Evolutionary conservation across 37 sponge, comb jelly and placozoan species (phyloP).

Genomic region (Haliclona indistincta): DNA sequence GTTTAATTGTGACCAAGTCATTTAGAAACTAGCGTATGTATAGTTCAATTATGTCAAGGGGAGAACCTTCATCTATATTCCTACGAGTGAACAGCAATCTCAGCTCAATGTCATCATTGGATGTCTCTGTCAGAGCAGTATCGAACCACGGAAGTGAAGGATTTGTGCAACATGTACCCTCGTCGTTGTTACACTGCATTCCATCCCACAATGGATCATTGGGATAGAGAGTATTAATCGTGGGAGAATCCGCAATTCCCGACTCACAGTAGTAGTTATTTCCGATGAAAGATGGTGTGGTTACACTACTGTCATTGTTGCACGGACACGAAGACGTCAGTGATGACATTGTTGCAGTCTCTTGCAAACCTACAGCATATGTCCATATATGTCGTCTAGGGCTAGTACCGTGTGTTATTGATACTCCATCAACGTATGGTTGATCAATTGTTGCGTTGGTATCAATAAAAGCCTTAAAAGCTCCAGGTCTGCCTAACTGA

Average conservation of each 20-base stretch:
- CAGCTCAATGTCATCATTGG: no score
- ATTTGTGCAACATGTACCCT: not conserved
- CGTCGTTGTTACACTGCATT: constrained; percentile 1
- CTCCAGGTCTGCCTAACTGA: not conserved
- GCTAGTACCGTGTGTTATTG: not conserved
- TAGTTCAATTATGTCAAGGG: no score
- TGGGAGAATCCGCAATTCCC: not conserved
- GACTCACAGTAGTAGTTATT: constrained; percentile 36
- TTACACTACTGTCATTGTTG: not conserved
- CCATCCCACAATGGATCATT: constrained; percentile 32
- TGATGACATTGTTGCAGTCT: not conserved
- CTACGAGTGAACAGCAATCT: no score
- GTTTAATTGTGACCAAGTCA: no score
- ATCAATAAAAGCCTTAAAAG: not conserved
- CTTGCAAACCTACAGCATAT: not conserved
- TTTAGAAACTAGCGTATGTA: no score
- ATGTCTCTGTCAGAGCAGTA: no score
- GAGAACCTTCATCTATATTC: no score
- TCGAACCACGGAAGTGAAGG: constrained; percentile 37
- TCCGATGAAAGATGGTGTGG: constrained; percentile 13
- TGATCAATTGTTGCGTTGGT: not conserved
- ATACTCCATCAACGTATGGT: not conserved
- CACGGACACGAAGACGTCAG: not conserved
- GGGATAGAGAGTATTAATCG: not conserved
- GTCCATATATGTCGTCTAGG: constrained; percentile 3